Evolutionary conservation across 2,797 vertebrate genomes (phyloP), one percentile per base, ranked within the genome.

Genomic region (Psittacula derbiana): DNA sequence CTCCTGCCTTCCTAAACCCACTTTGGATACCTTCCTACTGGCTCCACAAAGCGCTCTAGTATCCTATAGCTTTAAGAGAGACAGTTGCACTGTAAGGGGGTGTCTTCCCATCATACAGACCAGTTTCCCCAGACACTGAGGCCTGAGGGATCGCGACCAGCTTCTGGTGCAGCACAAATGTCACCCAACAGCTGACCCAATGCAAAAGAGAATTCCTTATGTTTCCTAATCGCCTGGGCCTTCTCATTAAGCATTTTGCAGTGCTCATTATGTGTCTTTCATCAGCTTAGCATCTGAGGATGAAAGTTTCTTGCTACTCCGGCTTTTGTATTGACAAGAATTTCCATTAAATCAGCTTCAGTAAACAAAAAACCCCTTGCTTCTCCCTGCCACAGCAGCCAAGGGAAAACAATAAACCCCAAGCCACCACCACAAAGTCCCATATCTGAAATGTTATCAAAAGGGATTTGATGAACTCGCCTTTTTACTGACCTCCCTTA

Each of bases 111-210:
- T 16, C 2, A 1, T 9, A 38, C 58, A 72, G 36, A 71, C 4
- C 10, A 58, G 12, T 50, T 55, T 65, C 64, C 57, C 52, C 40
- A 64, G 19, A 69, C 27, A n/a, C n/a, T 2, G 10, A 80, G 25
- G 58, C 40, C 58, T 2, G 5, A 72, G 28, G 24, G 18, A 44
- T 49, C 1, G 0, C 2, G 1, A 38, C 23, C n/a, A 82, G 43
- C 15, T 74, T 49, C 27, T 20, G 27, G 11, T 53, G 30, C 49
- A 38, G 30, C 2, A 4, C 6, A 20, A n/a, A 43, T 4, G 28
- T 27, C 43, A 57, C 13, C 14, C 1, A 0, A 13, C n/a, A 69
- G 43, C 8, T 64, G 38, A 76, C 15, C 20, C 31, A 41, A 16
- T 3, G 14, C 17, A 52, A 4, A 80, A 83, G 38, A 47, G 12